Evolutionary conservation across 2,888 invertebrate genomes (phyloP).

Genomic region (Hofmannophila pseudospretella): DNA sequence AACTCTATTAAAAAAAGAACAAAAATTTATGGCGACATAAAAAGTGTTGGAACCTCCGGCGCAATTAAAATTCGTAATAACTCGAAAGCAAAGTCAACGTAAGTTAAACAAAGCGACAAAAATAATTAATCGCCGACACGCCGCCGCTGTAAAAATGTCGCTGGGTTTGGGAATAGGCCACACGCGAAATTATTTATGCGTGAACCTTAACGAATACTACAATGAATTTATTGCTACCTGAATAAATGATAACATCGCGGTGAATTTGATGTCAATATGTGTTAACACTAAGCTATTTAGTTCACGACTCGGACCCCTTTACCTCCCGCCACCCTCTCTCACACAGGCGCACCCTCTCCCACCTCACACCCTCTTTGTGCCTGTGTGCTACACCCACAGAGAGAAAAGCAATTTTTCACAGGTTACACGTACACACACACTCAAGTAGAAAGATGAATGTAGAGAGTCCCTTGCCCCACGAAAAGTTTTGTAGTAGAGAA

Average conservation of each 20-base stretch:
- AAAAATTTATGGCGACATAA: slow-evolving; percentile 30
- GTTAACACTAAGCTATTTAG: slow-evolving; percentile 79
- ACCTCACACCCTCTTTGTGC: slow-evolving; percentile 23
- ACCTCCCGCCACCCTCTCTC: slow-evolving; percentile 38
- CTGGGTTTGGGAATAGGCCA: slow-evolving; percentile 25
- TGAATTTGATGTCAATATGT: slow-evolving; percentile 78
- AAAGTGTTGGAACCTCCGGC: slow-evolving; percentile 39
- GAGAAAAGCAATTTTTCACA: slow-evolving; percentile 70
- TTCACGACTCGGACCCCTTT: slow-evolving; percentile 70
- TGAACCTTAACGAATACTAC: slow-evolving; percentile 54
- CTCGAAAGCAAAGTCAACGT: slow-evolving; percentile 59
- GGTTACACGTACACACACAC: slow-evolving; percentile 61
- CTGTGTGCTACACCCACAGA: slow-evolving; percentile 48
- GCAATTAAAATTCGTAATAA: slow-evolving; percentile 69
- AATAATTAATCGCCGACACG: slow-evolving; percentile 64
- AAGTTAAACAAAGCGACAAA: slow-evolving; percentile 65
- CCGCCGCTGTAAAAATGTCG: slow-evolving; percentile 34
- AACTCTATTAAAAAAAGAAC: background rate
- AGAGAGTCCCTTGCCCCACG: slow-evolving; percentile 67
- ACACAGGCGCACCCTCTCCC: slow-evolving; percentile 33
- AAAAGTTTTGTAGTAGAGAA: slow-evolving; percentile 74
- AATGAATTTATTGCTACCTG: slow-evolving; percentile 68
- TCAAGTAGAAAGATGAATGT: slow-evolving; percentile 42
- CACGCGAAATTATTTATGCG: slow-evolving; percentile 39
- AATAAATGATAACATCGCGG: slow-evolving; percentile 77